Base-by-base conservation (phyloP, 1,140 invertebrate species). In the Drosophila dunni region DNA sequence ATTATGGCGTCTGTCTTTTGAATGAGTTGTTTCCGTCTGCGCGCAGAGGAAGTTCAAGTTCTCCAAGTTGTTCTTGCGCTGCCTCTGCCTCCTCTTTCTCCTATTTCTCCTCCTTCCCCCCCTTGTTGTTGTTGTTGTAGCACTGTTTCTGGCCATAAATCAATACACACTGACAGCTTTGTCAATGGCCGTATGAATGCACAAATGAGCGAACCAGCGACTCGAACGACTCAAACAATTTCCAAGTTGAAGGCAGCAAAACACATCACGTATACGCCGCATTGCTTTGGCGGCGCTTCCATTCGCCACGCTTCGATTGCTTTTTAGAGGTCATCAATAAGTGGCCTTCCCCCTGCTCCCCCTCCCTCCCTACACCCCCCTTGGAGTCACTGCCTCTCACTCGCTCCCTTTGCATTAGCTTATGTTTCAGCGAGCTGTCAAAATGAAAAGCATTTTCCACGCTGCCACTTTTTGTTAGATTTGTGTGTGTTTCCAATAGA, bases 321-420 rank as follows among this genome's bases (percentile, higher is more conserved):
- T 54, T 40, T 60, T 60, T 72, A 58, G 57, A 86, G 83, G 84
- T 89, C 84, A 89, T 83, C 83, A 83, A 77, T 88, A 86, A 86
- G 76, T 86, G 84, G 83, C 68, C 38, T 13, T 24, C 24, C 9
- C 20, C 15, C n/a, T 53, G 7, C n/a, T 3, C 8, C 13, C 15
- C 36, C 0, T 13, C 33, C 50, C 13, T 17, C 45, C 8, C 51
- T 17, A 10, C 11, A 7, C 9, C 7, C 15, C 11, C 6, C 50
- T 53, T 29, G n/a, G n/a, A 8, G 11, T 13, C 40, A n/a, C 40
- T n/a, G 24, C 44, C 11, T 6, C 38, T 36, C 15, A 20, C 11
- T 24, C 29, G 1, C 1, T 57, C 38, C 38, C 38, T 38, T 24
- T 60, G 56, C 70, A 73, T 73, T 73, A 73, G 70, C 70, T 68